These are phyloP conservation scores for Episyrphus balteatus DNA, from an alignment of 1,140 invertebrate genomes.

Conservation along the genomic window DNA sequence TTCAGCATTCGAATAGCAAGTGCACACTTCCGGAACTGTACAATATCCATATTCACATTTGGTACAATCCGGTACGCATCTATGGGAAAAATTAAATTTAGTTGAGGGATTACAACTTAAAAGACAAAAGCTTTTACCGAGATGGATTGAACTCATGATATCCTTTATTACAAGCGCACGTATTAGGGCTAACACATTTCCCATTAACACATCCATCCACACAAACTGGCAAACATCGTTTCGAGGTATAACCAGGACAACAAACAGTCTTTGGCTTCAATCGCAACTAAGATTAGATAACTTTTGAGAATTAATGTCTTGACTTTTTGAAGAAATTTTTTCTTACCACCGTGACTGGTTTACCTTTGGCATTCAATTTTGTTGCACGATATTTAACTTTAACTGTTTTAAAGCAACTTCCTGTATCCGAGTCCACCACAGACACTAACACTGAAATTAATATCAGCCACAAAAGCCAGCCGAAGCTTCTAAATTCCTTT, in stretches of 20 bases:
- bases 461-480: too few relatives aligned
- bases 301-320: too few relatives aligned
- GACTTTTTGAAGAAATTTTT: too few relatives aligned
- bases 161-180: conserved; percentile 33
- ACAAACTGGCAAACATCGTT: conserved; percentile 35
- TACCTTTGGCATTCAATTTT: too few relatives aligned
- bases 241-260: neutral
- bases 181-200: conserved; percentile 37
- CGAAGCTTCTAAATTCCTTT: too few relatives aligned
- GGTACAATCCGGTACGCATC: conserved; percentile 23
- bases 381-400: too few relatives aligned
- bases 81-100: conserved; percentile 24
- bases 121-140: conserved; percentile 25
- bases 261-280: too few relatives aligned
- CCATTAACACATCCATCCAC: conserved; percentile 19
- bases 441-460: too few relatives aligned
- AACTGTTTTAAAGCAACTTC: too few relatives aligned
- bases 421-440: too few relatives aligned
- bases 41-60: conserved; percentile 38
- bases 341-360: too few relatives aligned
- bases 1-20: conserved; percentile 37
- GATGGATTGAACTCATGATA: conserved; percentile 23
- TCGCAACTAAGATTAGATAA: too few relatives aligned
- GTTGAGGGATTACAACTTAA: conserved; percentile 25
- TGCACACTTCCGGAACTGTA: conserved; percentile 35